Conservation (phyloP, 64 coral and sea anemone species). For the Stichodactyla mertensii region DNA sequence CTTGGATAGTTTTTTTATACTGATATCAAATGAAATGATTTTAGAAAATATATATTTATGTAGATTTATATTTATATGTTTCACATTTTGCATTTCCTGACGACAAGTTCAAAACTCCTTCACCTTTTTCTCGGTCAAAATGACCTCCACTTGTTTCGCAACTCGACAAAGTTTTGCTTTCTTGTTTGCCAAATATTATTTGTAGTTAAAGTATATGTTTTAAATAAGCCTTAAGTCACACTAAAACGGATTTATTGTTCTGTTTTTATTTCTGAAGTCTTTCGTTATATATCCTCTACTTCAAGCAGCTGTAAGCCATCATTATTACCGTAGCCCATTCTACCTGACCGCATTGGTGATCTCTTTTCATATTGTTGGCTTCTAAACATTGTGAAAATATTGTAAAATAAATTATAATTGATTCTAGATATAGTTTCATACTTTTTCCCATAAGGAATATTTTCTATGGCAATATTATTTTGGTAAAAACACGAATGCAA, state of each 20-base stretch:
- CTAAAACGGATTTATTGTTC: background rate
- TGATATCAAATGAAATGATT: background rate
- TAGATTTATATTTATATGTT: background rate
- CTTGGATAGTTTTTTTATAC: background rate
- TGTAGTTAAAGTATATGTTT: background rate
- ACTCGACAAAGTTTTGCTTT: constrained; percentile 7
- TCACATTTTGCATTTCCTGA: background rate
- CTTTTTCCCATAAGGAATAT: background rate
- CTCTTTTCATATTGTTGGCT: no score
- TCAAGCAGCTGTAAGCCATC: background rate
- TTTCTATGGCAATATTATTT: background rate
- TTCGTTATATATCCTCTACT: background rate
- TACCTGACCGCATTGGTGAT: no score
- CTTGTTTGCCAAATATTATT: background rate
- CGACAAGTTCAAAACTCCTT: no score
- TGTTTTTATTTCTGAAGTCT: background rate
- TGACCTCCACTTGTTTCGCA: constrained; percentile 11
- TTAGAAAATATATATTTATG: background rate
- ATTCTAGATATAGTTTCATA: background rate
- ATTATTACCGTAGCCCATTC: background rate
- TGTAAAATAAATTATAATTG: background rate
- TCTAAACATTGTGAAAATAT: background rate
- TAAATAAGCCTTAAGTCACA: background rate
- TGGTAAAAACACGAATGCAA: background rate
- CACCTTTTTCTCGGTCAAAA: background rate